Evolutionary conservation across 2,113 vertebrate species (phyloP).

Genomic region (Phainopepla nitens): DNA sequence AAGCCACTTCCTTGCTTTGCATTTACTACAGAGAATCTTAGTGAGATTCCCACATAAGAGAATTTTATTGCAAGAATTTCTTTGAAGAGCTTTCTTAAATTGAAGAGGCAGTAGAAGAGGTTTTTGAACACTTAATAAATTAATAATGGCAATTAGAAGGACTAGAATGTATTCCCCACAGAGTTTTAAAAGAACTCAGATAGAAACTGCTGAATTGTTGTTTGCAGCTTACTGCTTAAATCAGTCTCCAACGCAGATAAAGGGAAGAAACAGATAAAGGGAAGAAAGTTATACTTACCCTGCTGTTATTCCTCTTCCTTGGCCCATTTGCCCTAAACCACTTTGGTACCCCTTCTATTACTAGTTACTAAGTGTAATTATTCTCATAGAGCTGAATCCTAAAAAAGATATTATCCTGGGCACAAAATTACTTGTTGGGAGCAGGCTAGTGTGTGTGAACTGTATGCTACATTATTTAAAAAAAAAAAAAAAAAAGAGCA

Average conservation of each 20-base stretch:
- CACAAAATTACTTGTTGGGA: neutral
- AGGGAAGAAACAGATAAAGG: neutral
- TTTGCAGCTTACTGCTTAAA: neutral
- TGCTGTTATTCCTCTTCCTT: neutral
- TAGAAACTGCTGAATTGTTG: neutral
- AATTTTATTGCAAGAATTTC: neutral
- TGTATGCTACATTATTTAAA: neutral
- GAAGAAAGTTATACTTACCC: neutral
- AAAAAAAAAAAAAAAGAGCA: neutral
- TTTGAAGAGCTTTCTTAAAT: neutral
- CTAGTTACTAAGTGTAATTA: neutral
- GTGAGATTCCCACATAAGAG: neutral
- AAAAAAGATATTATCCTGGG: neutral
- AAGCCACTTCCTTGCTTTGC: neutral
- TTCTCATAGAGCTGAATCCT: neutral
- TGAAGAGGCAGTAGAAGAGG: neutral
- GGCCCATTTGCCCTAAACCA: neutral
- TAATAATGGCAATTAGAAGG: conserved; percentile 18
- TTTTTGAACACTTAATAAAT: neutral
- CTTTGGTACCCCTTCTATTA: neutral
- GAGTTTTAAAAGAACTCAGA: neutral
- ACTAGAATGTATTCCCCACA: neutral
- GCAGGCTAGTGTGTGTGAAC: neutral
- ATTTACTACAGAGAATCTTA: neutral
- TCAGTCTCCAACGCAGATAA: neutral